Evolutionary conservation across 2,888 invertebrate genomes (phyloP).

Genomic region (Chydorus sphaericus): DNA sequence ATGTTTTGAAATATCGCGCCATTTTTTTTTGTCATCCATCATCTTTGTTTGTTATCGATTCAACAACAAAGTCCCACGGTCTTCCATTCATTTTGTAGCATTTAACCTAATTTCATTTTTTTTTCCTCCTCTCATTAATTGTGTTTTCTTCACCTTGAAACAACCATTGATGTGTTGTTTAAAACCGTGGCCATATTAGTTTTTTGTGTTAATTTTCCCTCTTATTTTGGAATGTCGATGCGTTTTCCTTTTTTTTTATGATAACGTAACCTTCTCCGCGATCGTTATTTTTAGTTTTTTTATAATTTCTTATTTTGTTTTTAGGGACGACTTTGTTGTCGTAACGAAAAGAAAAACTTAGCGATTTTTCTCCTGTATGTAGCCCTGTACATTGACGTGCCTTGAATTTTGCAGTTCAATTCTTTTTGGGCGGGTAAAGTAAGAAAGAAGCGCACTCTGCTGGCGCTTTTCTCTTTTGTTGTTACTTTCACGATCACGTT

Average conservation of each 20-base stretch:
- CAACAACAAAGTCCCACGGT: conserved; percentile 11
- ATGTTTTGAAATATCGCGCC: background rate
- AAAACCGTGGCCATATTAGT: background rate
- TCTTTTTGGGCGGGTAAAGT: background rate
- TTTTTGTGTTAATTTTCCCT: background rate
- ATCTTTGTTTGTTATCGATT: background rate
- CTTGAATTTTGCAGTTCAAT: conserved; percentile 2
- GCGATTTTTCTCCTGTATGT: background rate
- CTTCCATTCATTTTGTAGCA: conserved; percentile 4
- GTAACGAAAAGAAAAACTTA: background rate
- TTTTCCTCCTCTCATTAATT: background rate
- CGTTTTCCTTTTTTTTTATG: too few relatives aligned
- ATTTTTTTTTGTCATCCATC: background rate
- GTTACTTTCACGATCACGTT: too few relatives aligned
- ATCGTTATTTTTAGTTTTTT: background rate
- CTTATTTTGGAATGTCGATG: too few relatives aligned
- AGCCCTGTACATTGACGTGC: conserved; percentile 1
- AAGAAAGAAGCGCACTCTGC: background rate
- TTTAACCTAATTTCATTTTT: background rate
- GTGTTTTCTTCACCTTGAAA: background rate
- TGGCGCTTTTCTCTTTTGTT: background rate
- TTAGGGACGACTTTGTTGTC: background rate
- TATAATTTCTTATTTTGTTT: background rate
- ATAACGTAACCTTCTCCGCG: too few relatives aligned
- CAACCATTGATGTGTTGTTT: background rate